These are phyloP conservation scores for Palythoa grandis DNA, from an alignment of 92 coral and sea anemone species.

Conservation along the genomic window DNA sequence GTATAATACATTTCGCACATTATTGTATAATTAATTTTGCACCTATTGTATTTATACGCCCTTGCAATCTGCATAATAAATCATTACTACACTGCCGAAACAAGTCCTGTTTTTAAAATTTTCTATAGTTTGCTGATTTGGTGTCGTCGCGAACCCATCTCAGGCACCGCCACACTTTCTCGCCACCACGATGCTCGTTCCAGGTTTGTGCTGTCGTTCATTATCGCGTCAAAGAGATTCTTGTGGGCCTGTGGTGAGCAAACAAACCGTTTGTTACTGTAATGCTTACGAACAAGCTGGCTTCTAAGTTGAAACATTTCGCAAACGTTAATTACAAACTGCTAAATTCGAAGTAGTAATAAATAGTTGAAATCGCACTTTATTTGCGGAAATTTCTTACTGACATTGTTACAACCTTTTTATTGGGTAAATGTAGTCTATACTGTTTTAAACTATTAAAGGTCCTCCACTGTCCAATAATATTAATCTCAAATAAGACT, in stretches of 20 bases:
- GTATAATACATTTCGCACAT: too few relatives aligned
- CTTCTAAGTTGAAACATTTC: neutral
- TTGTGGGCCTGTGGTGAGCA: slow-evolving; percentile 81
- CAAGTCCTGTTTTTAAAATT: neutral
- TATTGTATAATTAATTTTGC: too few relatives aligned
- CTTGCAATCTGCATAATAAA: too few relatives aligned
- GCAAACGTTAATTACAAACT: neutral
- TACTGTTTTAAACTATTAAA: too few relatives aligned
- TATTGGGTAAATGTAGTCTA: too few relatives aligned
- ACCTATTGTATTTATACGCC: too few relatives aligned
- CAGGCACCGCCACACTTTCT: slow-evolving; percentile 84
- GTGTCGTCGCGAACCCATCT: slow-evolving; percentile 52
- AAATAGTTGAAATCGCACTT: neutral
- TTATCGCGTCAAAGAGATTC: slow-evolving; percentile 87
- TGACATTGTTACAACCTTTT: too few relatives aligned
- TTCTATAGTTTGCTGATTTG: slow-evolving; percentile 79
- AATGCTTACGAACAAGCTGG: neutral
- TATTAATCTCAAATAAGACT: too few relatives aligned
- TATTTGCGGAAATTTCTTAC: too few relatives aligned
- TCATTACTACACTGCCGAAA: too few relatives aligned
- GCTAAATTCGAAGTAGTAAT: neutral
- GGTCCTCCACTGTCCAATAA: too few relatives aligned
- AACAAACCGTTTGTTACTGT: neutral
- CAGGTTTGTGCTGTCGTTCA: slow-evolving; percentile 81
- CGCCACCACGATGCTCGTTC: slow-evolving; percentile 95